A percentile compares a stretch with the other conserved stretches of the same genome.
Evolutionary conservation across 1,140 invertebrate species (phyloP).

Genomic region (Neoseiulus cucumeris): DNA sequence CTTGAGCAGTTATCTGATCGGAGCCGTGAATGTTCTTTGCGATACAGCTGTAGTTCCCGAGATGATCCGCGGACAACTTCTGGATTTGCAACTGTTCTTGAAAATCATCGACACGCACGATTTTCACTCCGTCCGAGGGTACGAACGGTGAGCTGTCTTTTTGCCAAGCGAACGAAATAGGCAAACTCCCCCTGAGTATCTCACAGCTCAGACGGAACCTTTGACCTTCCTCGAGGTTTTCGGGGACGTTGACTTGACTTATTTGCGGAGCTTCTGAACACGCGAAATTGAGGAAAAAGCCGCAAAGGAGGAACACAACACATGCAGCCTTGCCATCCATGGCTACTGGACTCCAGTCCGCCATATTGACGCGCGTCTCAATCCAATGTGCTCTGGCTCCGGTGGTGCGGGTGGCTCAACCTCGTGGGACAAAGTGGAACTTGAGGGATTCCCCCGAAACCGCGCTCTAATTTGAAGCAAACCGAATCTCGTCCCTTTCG

Average conservation of each 20-base stretch:
- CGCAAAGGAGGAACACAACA: neutral
- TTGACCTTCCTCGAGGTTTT: too few species aligned
- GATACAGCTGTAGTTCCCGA: slow-evolving; percentile 10
- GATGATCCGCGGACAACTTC: neutral
- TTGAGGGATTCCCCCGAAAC: too few species aligned
- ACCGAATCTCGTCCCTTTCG: too few species aligned
- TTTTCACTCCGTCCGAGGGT: neutral
- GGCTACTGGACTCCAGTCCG: neutral
- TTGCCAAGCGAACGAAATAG: too few species aligned
- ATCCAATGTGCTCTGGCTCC: neutral
- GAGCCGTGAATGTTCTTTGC: slow-evolving; percentile 32
- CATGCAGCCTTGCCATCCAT: too few species aligned
- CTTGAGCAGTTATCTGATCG: slow-evolving; percentile 21
- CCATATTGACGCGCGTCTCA: neutral
- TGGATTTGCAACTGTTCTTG: slow-evolving; percentile 24
- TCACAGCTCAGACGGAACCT: too few species aligned
- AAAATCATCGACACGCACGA: slow-evolving; percentile 2
- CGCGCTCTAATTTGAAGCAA: too few species aligned
- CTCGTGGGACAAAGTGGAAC: neutral
- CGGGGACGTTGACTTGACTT: too few species aligned
- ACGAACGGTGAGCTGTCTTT: too few species aligned
- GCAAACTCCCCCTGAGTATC: too few species aligned
- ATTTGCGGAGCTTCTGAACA: neutral
- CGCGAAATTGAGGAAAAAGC: neutral
- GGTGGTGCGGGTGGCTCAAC: neutral